A percentile compares a stretch with the other conserved stretches of the same genome.
Conservation (phyloP, 2,888 invertebrate genomes). For the Acrocyrtus sp. region DNA sequence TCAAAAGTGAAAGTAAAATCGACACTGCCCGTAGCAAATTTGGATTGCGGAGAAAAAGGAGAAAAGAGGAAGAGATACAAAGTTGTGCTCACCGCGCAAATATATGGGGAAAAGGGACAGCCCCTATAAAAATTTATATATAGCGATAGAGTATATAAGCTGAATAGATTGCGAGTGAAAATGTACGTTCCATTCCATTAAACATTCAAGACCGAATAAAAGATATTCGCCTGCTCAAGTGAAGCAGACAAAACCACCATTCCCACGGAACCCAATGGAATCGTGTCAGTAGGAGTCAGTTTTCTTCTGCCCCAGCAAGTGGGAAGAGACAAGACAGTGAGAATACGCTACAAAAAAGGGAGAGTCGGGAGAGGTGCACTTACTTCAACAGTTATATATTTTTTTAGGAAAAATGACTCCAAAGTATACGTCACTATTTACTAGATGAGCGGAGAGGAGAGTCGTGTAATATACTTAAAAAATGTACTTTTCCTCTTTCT, state of each 20-base stretch:
- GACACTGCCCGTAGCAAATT: no score
- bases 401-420: no score
- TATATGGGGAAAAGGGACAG: no score
- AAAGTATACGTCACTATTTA: no score
- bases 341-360: not conserved
- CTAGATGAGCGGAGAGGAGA: no score
- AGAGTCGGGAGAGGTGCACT: not conserved
- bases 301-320: not conserved
- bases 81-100: no score
- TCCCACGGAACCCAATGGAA: conserved; percentile 45
- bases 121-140: no score
- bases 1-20: no score
- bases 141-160: no score
- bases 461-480: no score
- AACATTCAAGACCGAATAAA: conserved; percentile 62
- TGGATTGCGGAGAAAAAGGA: not conserved
- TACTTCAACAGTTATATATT: not conserved
- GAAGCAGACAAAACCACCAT: conserved; percentile 53
- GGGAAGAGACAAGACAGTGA: not conserved
- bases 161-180: no score
- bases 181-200: conserved; percentile 60
- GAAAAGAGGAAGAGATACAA: conserved; percentile 21
- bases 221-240: conserved; percentile 56
- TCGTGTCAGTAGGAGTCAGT: conserved; percentile 32
- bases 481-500: no score